Conservation (phyloP, 1,140 invertebrate genomes). For the Zaprionus camerounensis region DNA sequence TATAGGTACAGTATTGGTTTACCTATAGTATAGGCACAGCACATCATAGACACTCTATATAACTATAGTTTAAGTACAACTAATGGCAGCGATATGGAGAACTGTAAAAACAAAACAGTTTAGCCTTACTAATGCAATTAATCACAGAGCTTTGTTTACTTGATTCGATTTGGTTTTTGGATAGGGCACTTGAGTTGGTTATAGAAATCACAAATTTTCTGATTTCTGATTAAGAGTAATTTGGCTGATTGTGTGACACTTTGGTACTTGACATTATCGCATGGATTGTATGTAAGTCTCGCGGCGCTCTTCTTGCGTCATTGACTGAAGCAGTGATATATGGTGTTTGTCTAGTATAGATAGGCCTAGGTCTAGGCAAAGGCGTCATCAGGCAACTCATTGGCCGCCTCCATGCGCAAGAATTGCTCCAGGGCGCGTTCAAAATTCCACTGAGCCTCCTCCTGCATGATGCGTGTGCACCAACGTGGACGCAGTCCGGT, state of each 20-base stretch:
- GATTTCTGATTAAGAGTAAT: slow-evolving; percentile 1
- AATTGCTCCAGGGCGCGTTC: slow-evolving; percentile 53
- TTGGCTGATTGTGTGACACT: background rate
- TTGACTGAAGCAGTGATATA: background rate
- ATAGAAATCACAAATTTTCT: slow-evolving; percentile 1
- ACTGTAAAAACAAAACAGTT: background rate
- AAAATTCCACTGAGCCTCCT: slow-evolving; percentile 68
- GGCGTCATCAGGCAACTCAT: slow-evolving; percentile 51
- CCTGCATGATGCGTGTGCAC: slow-evolving; percentile 69
- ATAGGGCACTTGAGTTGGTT: slow-evolving; percentile 3
- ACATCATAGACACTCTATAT: too few relatives aligned
- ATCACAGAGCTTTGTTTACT: slow-evolving; percentile 15
- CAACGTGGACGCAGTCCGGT: slow-evolving; percentile 66
- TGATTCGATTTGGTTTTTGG: slow-evolving; percentile 1
- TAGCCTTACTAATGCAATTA: slow-evolving; percentile 18
- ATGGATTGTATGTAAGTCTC: background rate
- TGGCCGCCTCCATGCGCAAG: slow-evolving; percentile 21
- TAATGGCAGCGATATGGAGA: background rate
- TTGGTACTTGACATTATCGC: slow-evolving; percentile 26
- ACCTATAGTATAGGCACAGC: background rate
- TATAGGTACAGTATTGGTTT: background rate
- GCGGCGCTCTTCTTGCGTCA: slow-evolving; percentile 17
- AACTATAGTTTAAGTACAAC: too few relatives aligned
- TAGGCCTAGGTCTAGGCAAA: slow-evolving; percentile 33
- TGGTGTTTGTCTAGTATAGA: too few relatives aligned